phyloP scores from a whole-genome alignment of 2,797 vertebrate species.

The Paguma larvata region DNA sequence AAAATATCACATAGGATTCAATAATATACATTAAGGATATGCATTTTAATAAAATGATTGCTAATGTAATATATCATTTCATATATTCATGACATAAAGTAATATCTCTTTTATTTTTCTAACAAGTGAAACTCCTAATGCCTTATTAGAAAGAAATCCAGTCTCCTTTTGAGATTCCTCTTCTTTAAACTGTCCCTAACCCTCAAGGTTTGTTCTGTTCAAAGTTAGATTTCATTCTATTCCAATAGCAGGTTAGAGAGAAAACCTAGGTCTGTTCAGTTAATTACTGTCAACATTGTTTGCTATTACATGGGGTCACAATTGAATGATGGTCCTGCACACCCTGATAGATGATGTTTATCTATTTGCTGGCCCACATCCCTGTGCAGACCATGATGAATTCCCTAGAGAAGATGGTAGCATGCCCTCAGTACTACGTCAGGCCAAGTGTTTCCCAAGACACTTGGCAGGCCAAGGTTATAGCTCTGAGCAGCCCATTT shows the following conservation, averaged over 20 bases:
- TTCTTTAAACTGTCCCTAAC: neutral
- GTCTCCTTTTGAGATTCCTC: neutral
- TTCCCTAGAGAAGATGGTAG: slow-evolving; percentile 22
- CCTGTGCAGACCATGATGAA: slow-evolving; percentile 45
- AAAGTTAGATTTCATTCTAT: neutral
- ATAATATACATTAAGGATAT: neutral
- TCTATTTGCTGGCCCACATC: slow-evolving; percentile 67
- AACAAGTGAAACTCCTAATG: neutral
- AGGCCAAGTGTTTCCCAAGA: slow-evolving; percentile 2
- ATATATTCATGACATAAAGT: neutral
- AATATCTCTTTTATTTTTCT: neutral
- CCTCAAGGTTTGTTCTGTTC: neutral
- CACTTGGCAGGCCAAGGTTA: neutral
- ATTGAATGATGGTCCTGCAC: slow-evolving; percentile 49
- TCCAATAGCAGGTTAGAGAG: neutral
- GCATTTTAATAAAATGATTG: neutral
- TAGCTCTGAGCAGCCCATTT: neutral
- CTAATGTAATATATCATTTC: neutral
- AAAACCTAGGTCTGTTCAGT: slow-evolving; percentile 20
- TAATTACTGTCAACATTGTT: slow-evolving; percentile 66
- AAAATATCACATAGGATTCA: neutral
- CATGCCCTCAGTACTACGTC: neutral
- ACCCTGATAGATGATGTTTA: slow-evolving; percentile 69
- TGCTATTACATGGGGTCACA: slow-evolving; percentile 28
- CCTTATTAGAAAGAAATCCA: neutral